phyloP scores from a whole-genome alignment of 2,888 invertebrate species.

The Cephus rjabovi region DNA sequence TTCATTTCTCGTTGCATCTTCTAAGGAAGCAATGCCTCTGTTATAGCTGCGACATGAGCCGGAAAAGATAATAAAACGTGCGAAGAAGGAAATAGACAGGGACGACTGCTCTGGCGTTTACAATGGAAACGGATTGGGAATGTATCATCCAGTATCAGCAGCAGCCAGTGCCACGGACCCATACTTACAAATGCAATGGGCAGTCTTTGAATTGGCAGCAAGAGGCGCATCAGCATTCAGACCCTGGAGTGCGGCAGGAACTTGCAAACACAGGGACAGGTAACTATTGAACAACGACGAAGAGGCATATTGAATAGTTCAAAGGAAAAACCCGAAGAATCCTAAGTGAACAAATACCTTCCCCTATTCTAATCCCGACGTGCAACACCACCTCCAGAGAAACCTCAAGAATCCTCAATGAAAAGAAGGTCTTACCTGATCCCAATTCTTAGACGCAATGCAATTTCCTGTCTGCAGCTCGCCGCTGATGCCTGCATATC shows the following conservation, averaged over 20 bases:
- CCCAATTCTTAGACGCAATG: background rate
- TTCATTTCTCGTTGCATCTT: background rate
- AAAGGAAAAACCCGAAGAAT: background rate
- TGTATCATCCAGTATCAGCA: conserved; percentile 58
- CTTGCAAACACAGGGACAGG: conserved; percentile 65
- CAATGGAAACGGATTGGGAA: conserved; percentile 58
- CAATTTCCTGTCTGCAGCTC: conserved; percentile 45
- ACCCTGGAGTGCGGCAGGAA: conserved; percentile 62
- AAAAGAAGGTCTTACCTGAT: background rate
- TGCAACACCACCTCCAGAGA: background rate
- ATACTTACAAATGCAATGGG: conserved; percentile 63
- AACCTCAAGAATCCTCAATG: background rate
- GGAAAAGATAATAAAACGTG: conserved; percentile 57
- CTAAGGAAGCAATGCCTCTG: background rate
- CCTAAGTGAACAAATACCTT: background rate
- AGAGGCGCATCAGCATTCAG: conserved; percentile 65
- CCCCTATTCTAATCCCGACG: background rate
- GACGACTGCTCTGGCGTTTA: conserved; percentile 56
- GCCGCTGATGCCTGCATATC: conserved; percentile 68
- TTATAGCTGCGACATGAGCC: conserved; percentile 57
- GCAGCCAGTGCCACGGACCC: conserved; percentile 52
- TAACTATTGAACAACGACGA: conserved; percentile 32
- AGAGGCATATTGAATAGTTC: background rate
- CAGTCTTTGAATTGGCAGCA: conserved; percentile 61
- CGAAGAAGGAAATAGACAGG: conserved; percentile 59